Conservation (phyloP, 2,888 invertebrate species). For the Argyra leucocephala region DNA sequence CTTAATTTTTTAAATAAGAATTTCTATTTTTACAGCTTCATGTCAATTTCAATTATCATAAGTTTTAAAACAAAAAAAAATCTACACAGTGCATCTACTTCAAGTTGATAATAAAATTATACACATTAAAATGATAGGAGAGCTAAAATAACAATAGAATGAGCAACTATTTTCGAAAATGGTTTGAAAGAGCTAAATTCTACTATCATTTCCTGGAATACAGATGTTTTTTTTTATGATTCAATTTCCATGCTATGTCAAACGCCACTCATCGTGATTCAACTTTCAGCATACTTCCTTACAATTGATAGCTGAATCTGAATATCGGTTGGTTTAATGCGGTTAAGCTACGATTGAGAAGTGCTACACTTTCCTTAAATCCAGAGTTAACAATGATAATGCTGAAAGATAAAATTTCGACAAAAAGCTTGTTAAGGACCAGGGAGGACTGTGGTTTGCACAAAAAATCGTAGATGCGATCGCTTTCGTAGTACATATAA, state of each 20-base stretch:
- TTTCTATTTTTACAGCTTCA: constrained; percentile 2
- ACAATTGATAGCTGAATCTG: too few relatives aligned
- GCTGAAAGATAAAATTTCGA: not conserved
- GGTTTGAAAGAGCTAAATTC: too few relatives aligned
- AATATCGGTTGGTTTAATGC: not conserved
- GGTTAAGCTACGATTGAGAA: not conserved
- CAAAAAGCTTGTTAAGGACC: not conserved
- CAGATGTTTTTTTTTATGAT: too few relatives aligned
- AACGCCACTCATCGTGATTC: too few relatives aligned
- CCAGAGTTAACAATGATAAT: not conserved
- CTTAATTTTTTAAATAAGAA: not conserved
- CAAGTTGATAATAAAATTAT: not conserved
- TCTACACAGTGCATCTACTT: not conserved
- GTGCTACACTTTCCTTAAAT: not conserved
- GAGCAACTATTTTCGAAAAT: too few relatives aligned
- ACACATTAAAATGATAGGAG: too few relatives aligned
- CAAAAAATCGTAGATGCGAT: not conserved
- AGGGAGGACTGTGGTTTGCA: not conserved
- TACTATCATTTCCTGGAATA: too few relatives aligned
- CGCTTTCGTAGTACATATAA: not conserved
- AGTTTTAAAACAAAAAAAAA: not conserved
- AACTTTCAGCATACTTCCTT: too few relatives aligned
- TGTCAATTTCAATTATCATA: not conserved
- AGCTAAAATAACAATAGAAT: too few relatives aligned
- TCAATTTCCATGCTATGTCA: too few relatives aligned